These are phyloP conservation scores for Ctenosaura bakeri DNA, from an alignment of 2,797 vertebrate species.

Conservation along the genomic window DNA sequence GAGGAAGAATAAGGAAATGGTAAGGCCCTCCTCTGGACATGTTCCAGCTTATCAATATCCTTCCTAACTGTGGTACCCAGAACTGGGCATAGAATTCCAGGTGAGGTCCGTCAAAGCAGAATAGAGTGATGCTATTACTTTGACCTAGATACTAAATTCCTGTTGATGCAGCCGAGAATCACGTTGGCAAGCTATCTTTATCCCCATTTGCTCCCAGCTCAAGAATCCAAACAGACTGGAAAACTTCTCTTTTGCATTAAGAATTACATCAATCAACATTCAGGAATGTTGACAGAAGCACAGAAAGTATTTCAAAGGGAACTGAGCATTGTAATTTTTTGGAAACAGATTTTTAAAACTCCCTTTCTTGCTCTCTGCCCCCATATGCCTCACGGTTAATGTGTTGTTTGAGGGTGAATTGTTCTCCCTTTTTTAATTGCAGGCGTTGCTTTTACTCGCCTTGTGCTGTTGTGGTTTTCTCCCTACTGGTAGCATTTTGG, in stretches of 20 bases:
- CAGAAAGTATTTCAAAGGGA: not conserved
- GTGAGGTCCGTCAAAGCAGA: too few species aligned
- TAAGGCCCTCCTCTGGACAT: too few species aligned
- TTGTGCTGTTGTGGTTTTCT: not conserved
- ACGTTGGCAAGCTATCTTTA: constrained; percentile 16
- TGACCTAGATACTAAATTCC: too few species aligned
- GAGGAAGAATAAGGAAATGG: too few species aligned
- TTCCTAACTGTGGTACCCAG: too few species aligned
- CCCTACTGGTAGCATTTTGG: not conserved
- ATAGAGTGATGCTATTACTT: too few species aligned
- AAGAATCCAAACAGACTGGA: not conserved
- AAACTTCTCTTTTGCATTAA: not conserved
- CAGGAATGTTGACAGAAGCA: accelerated
- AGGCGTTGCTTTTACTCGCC: not conserved
- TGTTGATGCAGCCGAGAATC: too few species aligned
- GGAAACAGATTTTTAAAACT: not conserved
- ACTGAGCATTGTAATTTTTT: constrained; percentile 39
- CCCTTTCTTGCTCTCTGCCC: not conserved
- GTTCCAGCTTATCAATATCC: too few species aligned
- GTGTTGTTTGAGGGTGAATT: not conserved
- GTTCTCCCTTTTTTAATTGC: not conserved
- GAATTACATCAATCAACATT: not conserved
- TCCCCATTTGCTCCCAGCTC: not conserved
- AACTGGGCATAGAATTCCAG: too few species aligned
- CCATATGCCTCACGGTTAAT: not conserved